These are phyloP conservation scores for Regulus satrapa DNA, from an alignment of 2,113 vertebrate species.

Conservation along the genomic window DNA sequence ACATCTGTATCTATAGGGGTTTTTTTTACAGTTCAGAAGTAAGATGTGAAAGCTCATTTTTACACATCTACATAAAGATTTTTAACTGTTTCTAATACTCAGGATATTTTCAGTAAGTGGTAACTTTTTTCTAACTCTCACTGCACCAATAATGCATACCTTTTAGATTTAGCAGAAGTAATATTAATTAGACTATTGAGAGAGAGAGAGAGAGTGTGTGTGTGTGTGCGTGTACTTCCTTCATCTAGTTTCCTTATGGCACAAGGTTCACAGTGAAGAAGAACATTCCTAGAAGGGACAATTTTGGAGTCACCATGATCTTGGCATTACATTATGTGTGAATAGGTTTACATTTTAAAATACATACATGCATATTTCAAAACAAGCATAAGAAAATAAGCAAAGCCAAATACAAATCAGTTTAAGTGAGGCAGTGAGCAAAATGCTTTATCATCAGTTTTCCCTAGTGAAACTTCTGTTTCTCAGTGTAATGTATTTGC, in stretches of 20 bases:
- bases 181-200: background rate
- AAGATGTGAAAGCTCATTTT: conserved; percentile 30
- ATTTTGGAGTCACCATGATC: background rate
- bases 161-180: background rate
- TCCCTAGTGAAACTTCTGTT: background rate
- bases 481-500: background rate
- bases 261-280: background rate
- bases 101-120: background rate
- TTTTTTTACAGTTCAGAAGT: background rate
- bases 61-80: conserved; percentile 21
- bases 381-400: background rate
- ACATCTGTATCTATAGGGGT: background rate
- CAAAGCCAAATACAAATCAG: background rate
- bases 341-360: background rate
- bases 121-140: background rate
- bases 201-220: too few species aligned
- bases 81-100: conserved; percentile 25
- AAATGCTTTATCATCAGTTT: background rate
- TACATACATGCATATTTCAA: background rate
- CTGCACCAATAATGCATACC: background rate
- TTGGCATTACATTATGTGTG: background rate
- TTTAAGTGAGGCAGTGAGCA: background rate
- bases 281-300: background rate
- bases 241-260: background rate
- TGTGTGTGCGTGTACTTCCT: background rate